Evolutionary conservation across 2,888 invertebrate species (phyloP).

Genomic region (Psylliodes chrysocephalus): DNA sequence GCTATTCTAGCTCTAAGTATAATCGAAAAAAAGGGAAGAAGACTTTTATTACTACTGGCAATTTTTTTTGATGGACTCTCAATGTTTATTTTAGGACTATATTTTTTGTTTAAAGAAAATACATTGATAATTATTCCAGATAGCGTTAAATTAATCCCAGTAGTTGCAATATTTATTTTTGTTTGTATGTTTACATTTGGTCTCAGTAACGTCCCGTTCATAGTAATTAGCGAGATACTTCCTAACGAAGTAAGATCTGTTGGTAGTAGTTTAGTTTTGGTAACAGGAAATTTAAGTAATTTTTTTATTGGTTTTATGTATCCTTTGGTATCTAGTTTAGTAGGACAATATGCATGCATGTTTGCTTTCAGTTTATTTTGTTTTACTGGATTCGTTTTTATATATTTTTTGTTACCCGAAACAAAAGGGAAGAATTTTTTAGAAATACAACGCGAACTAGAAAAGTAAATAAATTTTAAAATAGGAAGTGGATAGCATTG

Average conservation of each 20-base stretch:
- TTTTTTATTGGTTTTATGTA: background rate
- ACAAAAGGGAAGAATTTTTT: conserved; percentile 41
- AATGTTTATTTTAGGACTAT: conserved; percentile 67
- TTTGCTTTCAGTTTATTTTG: conserved; percentile 29
- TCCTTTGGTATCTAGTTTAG: conserved; percentile 5
- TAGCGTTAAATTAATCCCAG: background rate
- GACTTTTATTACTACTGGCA: conserved; percentile 74
- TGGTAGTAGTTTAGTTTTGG: background rate
- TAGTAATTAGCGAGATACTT: conserved; percentile 60
- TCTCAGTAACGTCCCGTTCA: background rate
- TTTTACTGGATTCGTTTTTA: conserved; percentile 26
- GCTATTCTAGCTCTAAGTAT: conserved; percentile 76
- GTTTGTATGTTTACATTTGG: background rate
- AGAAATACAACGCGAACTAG: conserved; percentile 26
- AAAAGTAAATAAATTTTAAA: background rate
- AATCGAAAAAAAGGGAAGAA: conserved; percentile 79
- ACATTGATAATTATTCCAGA: background rate
- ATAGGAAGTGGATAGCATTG: too few species aligned
- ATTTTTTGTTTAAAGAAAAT: conserved; percentile 66
- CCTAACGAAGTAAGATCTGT: conserved; percentile 11
- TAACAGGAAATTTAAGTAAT: background rate
- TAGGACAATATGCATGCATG: background rate
- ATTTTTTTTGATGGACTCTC: conserved; percentile 72
- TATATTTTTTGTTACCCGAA: conserved; percentile 37
- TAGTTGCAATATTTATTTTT: background rate